phyloP scores from a whole-genome alignment of 2,113 vertebrate species.

The Carassius carassius region DNA sequence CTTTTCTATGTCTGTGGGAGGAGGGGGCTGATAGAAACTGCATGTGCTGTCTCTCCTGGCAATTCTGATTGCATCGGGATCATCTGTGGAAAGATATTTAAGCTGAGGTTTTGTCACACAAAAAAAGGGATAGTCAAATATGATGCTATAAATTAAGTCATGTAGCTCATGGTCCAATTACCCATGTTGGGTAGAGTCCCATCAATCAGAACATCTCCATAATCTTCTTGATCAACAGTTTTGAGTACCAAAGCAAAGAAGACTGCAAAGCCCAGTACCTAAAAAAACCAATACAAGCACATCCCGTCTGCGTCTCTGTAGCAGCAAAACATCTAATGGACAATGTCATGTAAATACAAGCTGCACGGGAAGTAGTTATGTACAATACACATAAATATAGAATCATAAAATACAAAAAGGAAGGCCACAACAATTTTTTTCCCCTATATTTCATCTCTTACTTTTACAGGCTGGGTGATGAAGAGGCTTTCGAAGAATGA shows the following conservation, averaged over 20 bases:
- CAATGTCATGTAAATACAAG: neutral
- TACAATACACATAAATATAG: neutral
- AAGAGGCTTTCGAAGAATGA: constrained; percentile 93
- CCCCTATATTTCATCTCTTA: constrained; percentile 60
- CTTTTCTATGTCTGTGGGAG: constrained; percentile 80
- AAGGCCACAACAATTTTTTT: neutral
- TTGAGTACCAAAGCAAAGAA: constrained; percentile 95
- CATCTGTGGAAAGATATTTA: constrained; percentile 68
- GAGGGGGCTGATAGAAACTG: constrained; percentile 85
- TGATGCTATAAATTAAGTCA: neutral
- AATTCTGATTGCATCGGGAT: constrained; percentile 70
- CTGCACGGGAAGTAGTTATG: neutral
- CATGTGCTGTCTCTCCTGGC: constrained; percentile 82
- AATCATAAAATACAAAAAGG: neutral
- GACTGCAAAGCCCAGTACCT: constrained; percentile 95
- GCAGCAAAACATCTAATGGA: neutral
- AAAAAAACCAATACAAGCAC: constrained; percentile 25
- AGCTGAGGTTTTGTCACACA: neutral
- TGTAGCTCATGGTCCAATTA: constrained; percentile 24
- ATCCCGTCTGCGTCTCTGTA: neutral
- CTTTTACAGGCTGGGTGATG: constrained; percentile 92
- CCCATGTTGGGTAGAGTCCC: constrained; percentile 64
- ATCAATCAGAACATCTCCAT: constrained; percentile 69
- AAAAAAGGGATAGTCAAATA: neutral
- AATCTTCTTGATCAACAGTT: constrained; percentile 87